These are phyloP conservation scores for Peromyscus eremicus DNA, from an alignment of 2,797 vertebrate species.

Conservation along the genomic window DNA sequence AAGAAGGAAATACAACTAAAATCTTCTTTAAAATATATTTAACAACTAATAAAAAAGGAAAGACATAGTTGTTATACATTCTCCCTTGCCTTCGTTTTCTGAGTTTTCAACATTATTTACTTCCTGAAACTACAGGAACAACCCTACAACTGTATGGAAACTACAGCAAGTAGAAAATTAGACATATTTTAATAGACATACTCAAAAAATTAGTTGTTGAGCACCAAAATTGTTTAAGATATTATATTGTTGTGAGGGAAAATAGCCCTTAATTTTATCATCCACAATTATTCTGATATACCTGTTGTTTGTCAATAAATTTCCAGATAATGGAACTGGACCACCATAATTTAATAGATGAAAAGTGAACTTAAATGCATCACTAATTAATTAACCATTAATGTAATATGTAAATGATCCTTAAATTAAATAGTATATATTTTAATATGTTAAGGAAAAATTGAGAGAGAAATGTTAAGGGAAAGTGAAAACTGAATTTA, in stretches of 20 bases:
- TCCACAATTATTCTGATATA: neutral
- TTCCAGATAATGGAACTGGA: neutral
- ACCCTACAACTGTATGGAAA: neutral
- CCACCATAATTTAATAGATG: neutral
- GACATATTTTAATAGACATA: neutral
- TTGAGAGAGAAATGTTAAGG: neutral
- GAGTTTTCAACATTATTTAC: neutral
- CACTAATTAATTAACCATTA: neutral
- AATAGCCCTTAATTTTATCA: neutral
- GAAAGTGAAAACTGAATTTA: neutral
- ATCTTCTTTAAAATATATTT: neutral
- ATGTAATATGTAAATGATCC: neutral
- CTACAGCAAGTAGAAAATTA: neutral
- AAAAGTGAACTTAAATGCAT: neutral
- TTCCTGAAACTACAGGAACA: neutral
- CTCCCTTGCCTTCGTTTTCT: neutral
- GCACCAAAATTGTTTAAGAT: neutral
- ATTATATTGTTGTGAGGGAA: neutral
- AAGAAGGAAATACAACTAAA: conserved; percentile 7
- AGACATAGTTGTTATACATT: neutral
- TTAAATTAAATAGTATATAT: neutral
- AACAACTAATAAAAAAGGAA: neutral
- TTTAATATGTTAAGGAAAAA: conserved; percentile 18
- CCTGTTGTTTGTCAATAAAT: neutral
- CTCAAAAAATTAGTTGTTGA: neutral